Conservation (phyloP, 2,797 vertebrate genomes). For the Characodon lateralis region DNA sequence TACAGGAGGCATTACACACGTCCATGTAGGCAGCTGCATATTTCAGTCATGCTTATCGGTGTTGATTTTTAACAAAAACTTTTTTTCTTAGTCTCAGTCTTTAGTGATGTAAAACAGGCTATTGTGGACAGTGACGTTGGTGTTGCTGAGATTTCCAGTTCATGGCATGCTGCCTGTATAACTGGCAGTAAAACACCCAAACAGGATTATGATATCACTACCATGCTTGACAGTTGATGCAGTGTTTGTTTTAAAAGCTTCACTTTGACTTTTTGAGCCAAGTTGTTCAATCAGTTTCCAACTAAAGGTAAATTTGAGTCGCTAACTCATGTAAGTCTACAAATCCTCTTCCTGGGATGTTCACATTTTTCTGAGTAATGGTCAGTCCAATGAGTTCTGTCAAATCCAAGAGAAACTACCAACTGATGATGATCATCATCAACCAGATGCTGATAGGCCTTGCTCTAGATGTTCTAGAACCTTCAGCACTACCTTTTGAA, state of each 20-base stretch:
- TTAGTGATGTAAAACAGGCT: background rate
- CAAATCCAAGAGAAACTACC: constrained; percentile 3
- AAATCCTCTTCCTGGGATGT: background rate
- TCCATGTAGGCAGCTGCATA: background rate
- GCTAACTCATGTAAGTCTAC: background rate
- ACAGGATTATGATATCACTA: background rate
- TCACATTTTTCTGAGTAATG: background rate
- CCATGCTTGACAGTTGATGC: background rate
- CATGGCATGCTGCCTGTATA: background rate
- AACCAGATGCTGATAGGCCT: background rate
- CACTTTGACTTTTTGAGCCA: background rate
- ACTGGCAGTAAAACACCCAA: background rate
- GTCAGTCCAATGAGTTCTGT: background rate
- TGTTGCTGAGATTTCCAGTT: background rate
- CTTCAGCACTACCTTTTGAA: background rate
- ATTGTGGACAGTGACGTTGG: background rate
- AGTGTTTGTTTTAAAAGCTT: background rate
- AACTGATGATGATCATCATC: background rate
- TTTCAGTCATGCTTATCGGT: background rate
- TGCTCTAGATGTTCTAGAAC: background rate
- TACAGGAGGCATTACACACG: background rate
- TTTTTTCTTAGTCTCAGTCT: background rate
- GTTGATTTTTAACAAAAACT: background rate
- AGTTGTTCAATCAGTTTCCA: background rate
- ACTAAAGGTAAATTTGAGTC: background rate